Base-by-base conservation (phyloP, 1,140 invertebrate genomes). In the Bombus confusus region DNA sequence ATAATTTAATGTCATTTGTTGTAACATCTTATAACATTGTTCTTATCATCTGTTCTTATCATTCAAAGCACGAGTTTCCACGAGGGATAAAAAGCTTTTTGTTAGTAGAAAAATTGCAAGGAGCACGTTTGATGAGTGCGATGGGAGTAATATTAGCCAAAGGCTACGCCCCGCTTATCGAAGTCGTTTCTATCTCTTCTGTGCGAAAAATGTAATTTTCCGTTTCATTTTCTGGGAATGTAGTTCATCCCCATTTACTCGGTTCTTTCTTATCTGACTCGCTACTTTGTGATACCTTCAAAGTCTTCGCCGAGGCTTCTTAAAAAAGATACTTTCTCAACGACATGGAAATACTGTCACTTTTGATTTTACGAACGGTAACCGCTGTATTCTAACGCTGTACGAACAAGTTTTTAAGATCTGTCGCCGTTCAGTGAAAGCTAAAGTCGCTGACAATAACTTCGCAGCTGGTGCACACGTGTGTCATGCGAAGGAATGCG, bases 141-240 rank as follows among this genome's bases (percentile, higher is more conserved):
- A 41, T 25, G n/a, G 41, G 41, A 74, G 28, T 2, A 47, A 52
- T 52, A 22, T 34, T 31, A 52, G 73, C 41, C 73, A 5, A 34
- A 25, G n/a, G 43, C 39, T 73, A 18, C 0, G 43, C 12, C 9
- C 15, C 22, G 6, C 80, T 82, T 82, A 82, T 82, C 80, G 39
- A 25, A 2, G 25, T 47, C 59, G 25, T 62, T 76, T 47, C 43
- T 59, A 66, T 83, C 80, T 52, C 9, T 28, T 59, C 52, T 18
- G 25, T 15, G 57, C 71, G 80, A 76, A 76, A 83, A 83, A 83
- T 81, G 37, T 81, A 81, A 81, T 80, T 80, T 80, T 71, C 43
- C 43, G 43, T 80, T 71, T 57, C 66, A 57, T 80, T 66, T 43
- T 69, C 43, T 34, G 64, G 64, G 74, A 52, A 52, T 9, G 64